A percentile compares a stretch with the other conserved stretches of the same genome.
phyloP scores from a whole-genome alignment of 2,113 vertebrate genomes.

The Parotia lawesii region DNA sequence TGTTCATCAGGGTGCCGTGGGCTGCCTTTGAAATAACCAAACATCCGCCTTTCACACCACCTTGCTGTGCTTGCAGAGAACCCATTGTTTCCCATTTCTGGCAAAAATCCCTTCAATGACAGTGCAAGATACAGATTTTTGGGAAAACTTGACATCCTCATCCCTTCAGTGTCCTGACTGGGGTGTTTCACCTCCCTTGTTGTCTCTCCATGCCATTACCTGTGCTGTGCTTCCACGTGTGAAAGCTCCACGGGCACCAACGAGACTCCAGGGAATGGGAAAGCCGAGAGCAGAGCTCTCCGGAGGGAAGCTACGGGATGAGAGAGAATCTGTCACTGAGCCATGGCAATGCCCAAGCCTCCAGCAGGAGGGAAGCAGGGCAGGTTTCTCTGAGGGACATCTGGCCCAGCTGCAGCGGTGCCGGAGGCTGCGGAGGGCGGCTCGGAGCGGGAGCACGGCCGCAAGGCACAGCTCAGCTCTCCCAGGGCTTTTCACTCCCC shows the following conservation, averaged over 20 bases:
- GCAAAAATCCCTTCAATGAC: background rate
- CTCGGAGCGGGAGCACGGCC: fast-evolving
- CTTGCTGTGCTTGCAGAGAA: background rate
- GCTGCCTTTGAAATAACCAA: background rate
- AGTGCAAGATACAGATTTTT: background rate
- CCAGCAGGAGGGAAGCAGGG: background rate
- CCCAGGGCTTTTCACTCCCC: background rate
- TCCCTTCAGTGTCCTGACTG: background rate
- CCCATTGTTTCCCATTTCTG: background rate
- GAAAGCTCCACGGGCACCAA: background rate
- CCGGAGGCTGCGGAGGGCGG: background rate
- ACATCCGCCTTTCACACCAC: too few species aligned
- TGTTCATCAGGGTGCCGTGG: background rate
- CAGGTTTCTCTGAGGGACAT: background rate
- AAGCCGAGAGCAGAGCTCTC: background rate
- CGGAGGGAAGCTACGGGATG: fast-evolving
- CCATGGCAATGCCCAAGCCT: fast-evolving
- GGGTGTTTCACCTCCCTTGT: fast-evolving
- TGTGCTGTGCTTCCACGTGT: background rate
- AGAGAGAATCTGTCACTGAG: background rate
- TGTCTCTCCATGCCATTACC: fast-evolving
- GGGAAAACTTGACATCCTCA: background rate
- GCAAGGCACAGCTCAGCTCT: background rate
- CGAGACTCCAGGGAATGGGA: fast-evolving
- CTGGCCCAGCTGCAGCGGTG: background rate